Percentiles rank a stretch among this genome's conserved stretches.
Conservation (phyloP, 2,797 vertebrate species). For the Myiotriccus ornatus region DNA sequence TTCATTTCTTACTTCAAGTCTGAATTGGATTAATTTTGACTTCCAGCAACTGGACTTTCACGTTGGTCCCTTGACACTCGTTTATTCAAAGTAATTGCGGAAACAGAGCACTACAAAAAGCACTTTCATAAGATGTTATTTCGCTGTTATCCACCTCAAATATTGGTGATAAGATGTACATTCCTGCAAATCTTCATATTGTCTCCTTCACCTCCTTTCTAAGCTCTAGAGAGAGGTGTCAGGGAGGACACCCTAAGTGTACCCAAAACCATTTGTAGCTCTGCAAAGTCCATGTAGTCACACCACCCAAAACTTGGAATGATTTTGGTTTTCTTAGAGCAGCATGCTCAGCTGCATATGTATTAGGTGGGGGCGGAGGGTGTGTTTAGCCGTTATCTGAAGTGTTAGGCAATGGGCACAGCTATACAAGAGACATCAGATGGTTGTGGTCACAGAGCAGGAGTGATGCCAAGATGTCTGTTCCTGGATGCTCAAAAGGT, state of each 20-base stretch:
- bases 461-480: not conserved
- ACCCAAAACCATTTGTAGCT: not conserved
- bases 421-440: not conserved
- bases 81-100: not conserved
- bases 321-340: not conserved
- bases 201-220: not conserved
- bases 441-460: not conserved
- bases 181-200: not conserved
- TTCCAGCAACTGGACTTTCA: not conserved
- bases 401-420: not conserved
- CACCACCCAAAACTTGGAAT: not conserved
- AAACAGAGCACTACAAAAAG: not conserved
- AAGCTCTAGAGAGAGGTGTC: not conserved
- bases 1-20: not conserved
- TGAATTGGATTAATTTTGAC: not conserved
- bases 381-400: not conserved
- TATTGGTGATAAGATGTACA: not conserved
- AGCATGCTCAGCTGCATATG: not conserved
- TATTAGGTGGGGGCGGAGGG: rapidly evolving
- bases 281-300: not conserved
- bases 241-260: not conserved
- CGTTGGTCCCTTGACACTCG: not conserved
- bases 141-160: not conserved
- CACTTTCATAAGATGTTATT: not conserved
- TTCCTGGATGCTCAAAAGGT: not conserved